Conservation (phyloP, 2,888 invertebrate species). For the Drosophila fulvimacula region DNA sequence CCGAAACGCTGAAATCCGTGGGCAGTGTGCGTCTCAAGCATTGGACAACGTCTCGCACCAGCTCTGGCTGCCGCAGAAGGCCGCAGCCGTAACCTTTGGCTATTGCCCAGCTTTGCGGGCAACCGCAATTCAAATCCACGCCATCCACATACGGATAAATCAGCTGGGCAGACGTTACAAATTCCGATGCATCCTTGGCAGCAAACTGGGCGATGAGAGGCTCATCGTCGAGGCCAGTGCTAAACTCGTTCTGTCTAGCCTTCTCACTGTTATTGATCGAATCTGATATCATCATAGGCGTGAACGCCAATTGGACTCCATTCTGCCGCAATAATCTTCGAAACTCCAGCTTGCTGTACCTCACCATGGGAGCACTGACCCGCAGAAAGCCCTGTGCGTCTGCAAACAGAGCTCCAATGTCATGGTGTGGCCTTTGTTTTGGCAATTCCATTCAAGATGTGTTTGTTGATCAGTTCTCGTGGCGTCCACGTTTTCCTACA, state of each 20-base stretch:
- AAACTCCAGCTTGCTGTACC: constrained; percentile 88
- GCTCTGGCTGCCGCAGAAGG: constrained; percentile 92
- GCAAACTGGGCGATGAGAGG: constrained; percentile 98
- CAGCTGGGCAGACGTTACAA: constrained; percentile 93
- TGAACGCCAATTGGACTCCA: constrained; percentile 94
- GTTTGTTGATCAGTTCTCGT: not conserved
- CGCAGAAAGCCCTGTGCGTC: constrained; percentile 86
- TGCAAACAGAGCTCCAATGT: constrained; percentile 89
- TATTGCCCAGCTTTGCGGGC: constrained; percentile 98
- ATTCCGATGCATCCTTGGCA: constrained; percentile 92
- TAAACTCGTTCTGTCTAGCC: constrained; percentile 93
- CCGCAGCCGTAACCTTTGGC: constrained; percentile 95
- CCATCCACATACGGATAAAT: constrained; percentile 95
- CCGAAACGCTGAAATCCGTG: constrained; percentile 92
- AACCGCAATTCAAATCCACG: constrained; percentile 98
- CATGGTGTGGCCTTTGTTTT: constrained; percentile 63
- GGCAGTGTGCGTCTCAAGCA: constrained; percentile 90
- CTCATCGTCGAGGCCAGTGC: constrained; percentile 90
- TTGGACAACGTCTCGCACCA: constrained; percentile 92
- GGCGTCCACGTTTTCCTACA: constrained; percentile 12
- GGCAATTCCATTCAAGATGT: constrained; percentile 49
- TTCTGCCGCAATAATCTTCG: constrained; percentile 91
- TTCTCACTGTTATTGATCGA: constrained; percentile 95
- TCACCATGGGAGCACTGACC: constrained; percentile 98
- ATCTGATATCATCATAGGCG: constrained; percentile 98